Evolutionary conservation across 2,797 vertebrate genomes (phyloP).

Genomic region (Xiphorhynchus erythropygius): DNA sequence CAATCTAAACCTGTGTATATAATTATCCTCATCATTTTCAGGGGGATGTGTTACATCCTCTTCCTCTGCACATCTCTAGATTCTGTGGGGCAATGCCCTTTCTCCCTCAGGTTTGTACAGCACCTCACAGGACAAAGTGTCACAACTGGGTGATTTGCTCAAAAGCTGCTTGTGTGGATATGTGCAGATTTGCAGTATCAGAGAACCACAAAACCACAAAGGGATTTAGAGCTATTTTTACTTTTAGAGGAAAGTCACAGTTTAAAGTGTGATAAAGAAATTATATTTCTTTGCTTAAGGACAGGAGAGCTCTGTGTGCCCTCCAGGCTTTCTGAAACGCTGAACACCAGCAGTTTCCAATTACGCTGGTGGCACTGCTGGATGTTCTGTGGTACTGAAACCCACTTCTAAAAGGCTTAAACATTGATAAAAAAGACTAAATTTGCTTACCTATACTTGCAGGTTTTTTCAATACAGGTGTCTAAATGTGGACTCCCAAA

Average conservation of each 20-base stretch:
- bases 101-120: not conserved
- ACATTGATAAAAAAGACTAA: not conserved
- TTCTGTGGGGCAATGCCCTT: not conserved
- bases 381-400: not conserved
- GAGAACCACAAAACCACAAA: slow-evolving; percentile 46
- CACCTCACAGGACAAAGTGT: not conserved
- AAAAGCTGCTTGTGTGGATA: slow-evolving; percentile 26
- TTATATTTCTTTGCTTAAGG: slow-evolving; percentile 26
- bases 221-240: slow-evolving; percentile 43
- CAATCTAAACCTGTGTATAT: not conserved
- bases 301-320: not conserved
- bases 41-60: not conserved
- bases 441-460: not conserved
- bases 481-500: not conserved
- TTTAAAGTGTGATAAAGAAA: slow-evolving; percentile 48
- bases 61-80: not conserved
- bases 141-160: slow-evolving; percentile 19
- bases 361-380: not conserved
- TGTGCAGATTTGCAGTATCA: slow-evolving; percentile 15
- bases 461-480: not conserved
- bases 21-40: not conserved
- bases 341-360: not conserved
- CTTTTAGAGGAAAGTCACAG: slow-evolving; percentile 40
- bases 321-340: slow-evolving; percentile 11
- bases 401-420: not conserved